phyloP scores from a whole-genome alignment of 2,113 vertebrate genomes.

The Catharus bicknelli region DNA sequence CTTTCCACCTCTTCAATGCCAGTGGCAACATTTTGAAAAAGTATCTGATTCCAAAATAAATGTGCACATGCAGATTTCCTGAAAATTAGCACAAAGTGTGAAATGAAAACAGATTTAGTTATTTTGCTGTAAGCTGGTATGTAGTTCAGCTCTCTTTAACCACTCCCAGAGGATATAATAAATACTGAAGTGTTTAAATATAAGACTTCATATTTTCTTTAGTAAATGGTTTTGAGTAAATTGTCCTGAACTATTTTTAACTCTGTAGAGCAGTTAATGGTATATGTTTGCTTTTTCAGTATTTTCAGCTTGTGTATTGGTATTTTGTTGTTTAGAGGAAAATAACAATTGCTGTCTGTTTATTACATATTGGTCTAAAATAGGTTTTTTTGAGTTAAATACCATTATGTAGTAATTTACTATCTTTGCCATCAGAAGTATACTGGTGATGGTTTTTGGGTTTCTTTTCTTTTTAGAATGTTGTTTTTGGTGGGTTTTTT shows the following conservation, averaged over 20 bases:
- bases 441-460: background rate
- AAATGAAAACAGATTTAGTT: constrained; percentile 30
- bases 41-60: background rate
- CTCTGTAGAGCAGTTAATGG: background rate
- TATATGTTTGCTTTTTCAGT: background rate
- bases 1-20: background rate
- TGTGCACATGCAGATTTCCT: background rate
- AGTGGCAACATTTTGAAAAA: background rate
- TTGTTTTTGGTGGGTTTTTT: background rate
- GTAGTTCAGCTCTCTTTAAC: background rate
- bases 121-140: constrained; percentile 6
- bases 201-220: constrained; percentile 21
- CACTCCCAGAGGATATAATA: constrained; percentile 27
- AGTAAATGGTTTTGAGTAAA: constrained; percentile 12
- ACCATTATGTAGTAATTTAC: background rate
- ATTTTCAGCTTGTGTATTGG: background rate
- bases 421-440: background rate
- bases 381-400: background rate
- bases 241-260: background rate
- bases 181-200: constrained; percentile 4
- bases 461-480: background rate
- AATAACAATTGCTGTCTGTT: background rate
- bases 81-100: background rate
- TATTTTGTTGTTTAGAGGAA: background rate
- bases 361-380: background rate